Base-by-base conservation (phyloP, 1,140 invertebrate genomes). In the Tachypleus tridentatus region DNA sequence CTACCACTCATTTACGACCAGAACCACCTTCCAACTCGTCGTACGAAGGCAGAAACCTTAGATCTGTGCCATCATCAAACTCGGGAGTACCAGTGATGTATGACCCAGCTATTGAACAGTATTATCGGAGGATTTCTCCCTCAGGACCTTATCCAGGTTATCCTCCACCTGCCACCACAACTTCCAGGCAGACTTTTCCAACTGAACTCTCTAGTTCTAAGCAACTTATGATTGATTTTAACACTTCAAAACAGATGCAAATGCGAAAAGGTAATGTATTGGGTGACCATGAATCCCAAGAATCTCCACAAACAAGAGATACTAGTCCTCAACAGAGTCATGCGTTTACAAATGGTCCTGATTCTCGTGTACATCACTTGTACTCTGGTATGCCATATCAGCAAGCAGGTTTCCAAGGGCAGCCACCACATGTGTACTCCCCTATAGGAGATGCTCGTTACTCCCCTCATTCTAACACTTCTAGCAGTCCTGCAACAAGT, bases 121-220 rank as follows among this genome's bases (percentile, higher is more conserved):
- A 71, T 65, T 73, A 70, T 64, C 54, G 72, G 47, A 63, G 66
- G 53, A 73, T 76, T 51, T 74, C 79, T 4, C 70, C 75, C 4
- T 29, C 29, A 29, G 56, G 49, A 53, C 64, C 62, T 10, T 69
- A 66, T 56, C 29, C 29, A 29, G 29, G 29, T 29, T 29, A 29
- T 29, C 29, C 29, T 29, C 29, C 29, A 29, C 29, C 29, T 29
- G 29, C 29, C 29, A 29, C 29, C 29, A 29, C 29, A 29, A 29
- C 29, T 29, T 29, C 29, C 29, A 29, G 29, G 29, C 57, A 60
- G 63, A 54, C 64, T 61, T 48, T 11, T 57, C 4, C 57, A 62
- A 52, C 84, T 3, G 78, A 81, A 10, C 86, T 61, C 64, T 51
- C 61, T 66, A 49, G 82, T 58, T 84, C 84, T 0, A 70, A 95